Evolutionary conservation across 1,140 invertebrate genomes (phyloP), one percentile per base, ranked within the genome.

Genomic region (Probaryconus sp.): DNA sequence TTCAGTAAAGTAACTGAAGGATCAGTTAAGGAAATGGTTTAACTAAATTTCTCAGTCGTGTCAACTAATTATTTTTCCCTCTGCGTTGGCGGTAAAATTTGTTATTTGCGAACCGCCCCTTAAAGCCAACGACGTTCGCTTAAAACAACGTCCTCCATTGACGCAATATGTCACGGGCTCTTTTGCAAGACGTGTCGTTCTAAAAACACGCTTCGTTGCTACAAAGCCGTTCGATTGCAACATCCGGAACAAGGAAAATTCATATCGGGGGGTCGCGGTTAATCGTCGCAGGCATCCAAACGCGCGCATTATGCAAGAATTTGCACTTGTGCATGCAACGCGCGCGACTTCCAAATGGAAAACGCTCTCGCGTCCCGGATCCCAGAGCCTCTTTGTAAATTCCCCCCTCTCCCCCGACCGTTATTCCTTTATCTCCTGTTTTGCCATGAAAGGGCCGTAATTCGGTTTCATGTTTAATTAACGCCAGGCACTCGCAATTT

Each of bases 271-370:
- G 70, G 38, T 65, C 69, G 77, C 78, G 77, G 78, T 77, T 83
- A 82, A 83, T 82, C 80, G 67, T 80, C 48, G 55, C 58, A 63
- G 55, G 76, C 74, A 81, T 80, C 81, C 78, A 74, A 80, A 76
- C 76, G 73, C 47, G 65, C 43, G 48, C 64, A 77, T 80, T 81
- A 81, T 70, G 77, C 68, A 72, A 73, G 68, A 77, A 77, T 56
- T 56, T 61, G 58, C 67, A 47, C 63, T 77, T 74, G 61, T 74
- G 47, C 31, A 53, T 78, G 74, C 72, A 48, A 70, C 53, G 60
- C 58, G 76, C 42, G 40, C 20, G n/a, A n/a, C n/a, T 26, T 20
- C 38, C 48, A 26, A 67, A 72, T 60, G 35, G n/a, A 56, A 38
- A 67, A 48, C 17, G 20, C 20, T 55, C 21, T 5, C 18, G 47